A percentile compares a stretch with the other conserved stretches of the same genome.
These are phyloP conservation scores for Drosophila littoralis DNA, from an alignment of 1,140 invertebrate species.

Conservation along the genomic window DNA sequence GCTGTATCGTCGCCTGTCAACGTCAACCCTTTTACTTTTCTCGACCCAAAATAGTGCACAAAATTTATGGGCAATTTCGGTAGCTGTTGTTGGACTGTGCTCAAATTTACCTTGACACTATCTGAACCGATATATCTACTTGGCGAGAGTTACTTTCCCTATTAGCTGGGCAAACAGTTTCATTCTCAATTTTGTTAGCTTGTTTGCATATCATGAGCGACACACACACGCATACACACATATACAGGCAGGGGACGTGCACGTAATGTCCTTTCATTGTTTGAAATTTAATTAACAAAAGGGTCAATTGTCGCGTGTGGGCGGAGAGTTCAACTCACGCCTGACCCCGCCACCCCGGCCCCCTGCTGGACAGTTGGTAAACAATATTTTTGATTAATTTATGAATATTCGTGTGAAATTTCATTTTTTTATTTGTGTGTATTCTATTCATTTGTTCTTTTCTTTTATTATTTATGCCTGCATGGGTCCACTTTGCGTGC, in stretches of 20 bases:
- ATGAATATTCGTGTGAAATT: slow-evolving; percentile 79
- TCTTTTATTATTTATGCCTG: slow-evolving; percentile 54
- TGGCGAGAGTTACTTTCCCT: slow-evolving; percentile 46
- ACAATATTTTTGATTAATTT: slow-evolving; percentile 82
- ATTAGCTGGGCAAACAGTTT: slow-evolving; percentile 70
- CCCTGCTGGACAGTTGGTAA: slow-evolving; percentile 43
- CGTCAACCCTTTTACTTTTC: slow-evolving; percentile 71
- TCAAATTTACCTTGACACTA: slow-evolving; percentile 60
- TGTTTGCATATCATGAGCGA: slow-evolving; percentile 64
- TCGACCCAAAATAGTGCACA: slow-evolving; percentile 38
- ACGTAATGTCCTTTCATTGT: slow-evolving; percentile 61
- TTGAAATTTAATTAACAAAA: slow-evolving; percentile 80
- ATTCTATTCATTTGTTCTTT: slow-evolving; percentile 26
- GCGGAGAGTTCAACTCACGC: slow-evolving; percentile 17
- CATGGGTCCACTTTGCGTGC: slow-evolving; percentile 59
- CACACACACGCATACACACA: slow-evolving; percentile 19
- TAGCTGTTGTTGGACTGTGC: slow-evolving; percentile 31
- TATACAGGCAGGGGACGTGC: slow-evolving; percentile 17
- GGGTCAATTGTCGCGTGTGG: slow-evolving; percentile 80
- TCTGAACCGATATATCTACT: slow-evolving; percentile 51
- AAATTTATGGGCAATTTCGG: slow-evolving; percentile 66
- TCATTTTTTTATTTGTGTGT: slow-evolving; percentile 19
- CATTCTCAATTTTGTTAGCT: slow-evolving; percentile 44
- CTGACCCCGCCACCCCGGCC: neutral
- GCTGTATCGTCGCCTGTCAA: slow-evolving; percentile 48